Evolutionary conservation across 2,113 vertebrate species (phyloP), one percentile per base, ranked within the genome.

Genomic region (Hippoglossus stenolepis): DNA sequence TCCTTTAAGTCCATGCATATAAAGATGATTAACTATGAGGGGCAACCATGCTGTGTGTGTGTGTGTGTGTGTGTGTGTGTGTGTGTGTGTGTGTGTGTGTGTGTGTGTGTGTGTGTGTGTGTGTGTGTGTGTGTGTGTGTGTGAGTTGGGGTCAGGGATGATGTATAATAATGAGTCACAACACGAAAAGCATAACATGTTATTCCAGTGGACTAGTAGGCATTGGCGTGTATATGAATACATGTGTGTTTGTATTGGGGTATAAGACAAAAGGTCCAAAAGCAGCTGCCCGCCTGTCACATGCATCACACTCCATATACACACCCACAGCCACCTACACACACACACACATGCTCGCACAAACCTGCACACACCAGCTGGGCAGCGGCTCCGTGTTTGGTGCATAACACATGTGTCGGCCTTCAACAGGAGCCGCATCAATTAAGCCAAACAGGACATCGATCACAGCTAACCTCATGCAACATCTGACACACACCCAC

Each of bases 371-470:
- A 47, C 23, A 70, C 57, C 85, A 88, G 85, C 84, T 87, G 86
- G 79, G 64, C 70, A 80, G 81, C 58, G 49, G 63, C 78, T 80
- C 70, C 8, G 3, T 60, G 75, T 87, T 71, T 18, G 60, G 56
- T 45, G 65, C 43, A 80, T n/a, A 69, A 79, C 76, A 86, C 83
- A 77, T 76, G 83, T 77, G 74, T 73, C 53, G 45, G 73, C 78
- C 77, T 73, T 80, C 72, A 21, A 80, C 10, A 26, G 64, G 61
- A 57, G 64, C 58, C 1, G 69, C 80, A 67, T 84, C 84, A 89
- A 84, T 87, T 87, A 87, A 75, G 79, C n/a, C 65, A 80, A 83
- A 83, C 73, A 69, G 57, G 79, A 86, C 76, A 91, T 87, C 83
- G 68, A 91, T 90, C 85, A 92, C 45, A 38, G 79, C 58, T 73